Percentiles rank a stretch among this genome's conserved stretches.
Conservation (phyloP, 1,140 invertebrate genomes). For the Drosophila lacteicornis region DNA sequence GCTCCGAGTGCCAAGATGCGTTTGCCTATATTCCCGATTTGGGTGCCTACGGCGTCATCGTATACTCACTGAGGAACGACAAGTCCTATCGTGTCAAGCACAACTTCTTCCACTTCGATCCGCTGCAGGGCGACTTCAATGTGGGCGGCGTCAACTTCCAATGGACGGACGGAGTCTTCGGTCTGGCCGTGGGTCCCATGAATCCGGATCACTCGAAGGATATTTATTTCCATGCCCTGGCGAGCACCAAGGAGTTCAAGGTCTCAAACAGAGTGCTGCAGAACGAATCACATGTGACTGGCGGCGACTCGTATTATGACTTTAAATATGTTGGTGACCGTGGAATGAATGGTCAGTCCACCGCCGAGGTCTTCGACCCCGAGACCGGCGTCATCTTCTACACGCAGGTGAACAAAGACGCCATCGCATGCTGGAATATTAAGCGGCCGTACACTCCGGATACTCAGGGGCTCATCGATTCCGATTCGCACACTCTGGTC, state of each 20-base stretch:
- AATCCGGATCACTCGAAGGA: constrained; percentile 87
- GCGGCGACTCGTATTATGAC: constrained; percentile 88
- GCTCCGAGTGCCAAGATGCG: constrained; percentile 89
- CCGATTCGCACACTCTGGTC: constrained; percentile 87
- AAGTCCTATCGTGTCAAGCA: constrained; percentile 91
- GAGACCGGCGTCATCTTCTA: constrained; percentile 91
- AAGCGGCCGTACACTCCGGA: constrained; percentile 88
- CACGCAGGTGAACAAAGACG: constrained; percentile 88
- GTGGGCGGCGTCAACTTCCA: constrained; percentile 91
- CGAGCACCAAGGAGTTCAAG: constrained; percentile 90
- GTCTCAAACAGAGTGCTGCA: constrained; percentile 89
- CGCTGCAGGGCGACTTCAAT: constrained; percentile 89
- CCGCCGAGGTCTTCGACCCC: constrained; percentile 90
- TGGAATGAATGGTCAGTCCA: constrained; percentile 89
- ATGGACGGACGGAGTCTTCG: constrained; percentile 91
- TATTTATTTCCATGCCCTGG: constrained; percentile 91
- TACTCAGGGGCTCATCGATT: constrained; percentile 88
- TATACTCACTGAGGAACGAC: constrained; percentile 90
- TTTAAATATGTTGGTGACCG: constrained; percentile 90
- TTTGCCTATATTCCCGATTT: constrained; percentile 91
- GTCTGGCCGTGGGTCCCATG: constrained; percentile 88
- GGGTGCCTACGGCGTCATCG: constrained; percentile 89
- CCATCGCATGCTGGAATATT: constrained; percentile 90
- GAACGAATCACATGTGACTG: constrained; percentile 88
- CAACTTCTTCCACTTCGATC: constrained; percentile 93